phyloP scores from a whole-genome alignment of 2,888 invertebrate genomes.

The Eupithecia centaureata region DNA sequence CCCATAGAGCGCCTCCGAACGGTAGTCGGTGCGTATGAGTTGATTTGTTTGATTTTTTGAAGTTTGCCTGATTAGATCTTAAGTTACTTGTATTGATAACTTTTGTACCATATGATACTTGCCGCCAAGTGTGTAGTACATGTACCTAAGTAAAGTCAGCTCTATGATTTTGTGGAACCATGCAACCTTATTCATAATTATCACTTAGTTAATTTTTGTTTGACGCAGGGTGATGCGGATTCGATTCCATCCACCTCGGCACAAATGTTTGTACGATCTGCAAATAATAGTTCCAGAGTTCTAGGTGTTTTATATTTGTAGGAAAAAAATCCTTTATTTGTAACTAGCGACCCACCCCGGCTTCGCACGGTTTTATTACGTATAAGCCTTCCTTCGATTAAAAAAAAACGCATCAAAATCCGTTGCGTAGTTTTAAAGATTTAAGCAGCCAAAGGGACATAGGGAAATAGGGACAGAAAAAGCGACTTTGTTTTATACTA shows the following conservation, averaged over 20 bases:
- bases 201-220: neutral
- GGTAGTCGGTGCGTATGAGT: slow-evolving; percentile 71
- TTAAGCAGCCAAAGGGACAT: no score
- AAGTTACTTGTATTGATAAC: slow-evolving; percentile 15
- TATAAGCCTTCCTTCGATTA: neutral
- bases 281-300: no score
- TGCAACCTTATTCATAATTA: neutral
- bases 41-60: slow-evolving; percentile 62
- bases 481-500: no score
- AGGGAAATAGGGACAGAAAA: no score
- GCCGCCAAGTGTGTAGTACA: slow-evolving; percentile 4
- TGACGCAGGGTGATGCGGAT: no score
- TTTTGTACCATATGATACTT: slow-evolving; percentile 4
- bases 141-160: neutral
- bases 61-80: slow-evolving; percentile 53
- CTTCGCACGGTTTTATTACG: neutral
- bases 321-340: no score
- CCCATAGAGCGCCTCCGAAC: slow-evolving; percentile 72
- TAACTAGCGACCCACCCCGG: no score
- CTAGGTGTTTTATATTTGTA: no score
- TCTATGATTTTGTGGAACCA: neutral
- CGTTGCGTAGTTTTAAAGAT: no score
- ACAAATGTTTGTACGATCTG: no score
- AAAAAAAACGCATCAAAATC: no score
- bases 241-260: no score